These are phyloP conservation scores for Alcedo quadribrachys DNA, from an alignment of 2,797 vertebrate genomes.

Conservation along the genomic window DNA sequence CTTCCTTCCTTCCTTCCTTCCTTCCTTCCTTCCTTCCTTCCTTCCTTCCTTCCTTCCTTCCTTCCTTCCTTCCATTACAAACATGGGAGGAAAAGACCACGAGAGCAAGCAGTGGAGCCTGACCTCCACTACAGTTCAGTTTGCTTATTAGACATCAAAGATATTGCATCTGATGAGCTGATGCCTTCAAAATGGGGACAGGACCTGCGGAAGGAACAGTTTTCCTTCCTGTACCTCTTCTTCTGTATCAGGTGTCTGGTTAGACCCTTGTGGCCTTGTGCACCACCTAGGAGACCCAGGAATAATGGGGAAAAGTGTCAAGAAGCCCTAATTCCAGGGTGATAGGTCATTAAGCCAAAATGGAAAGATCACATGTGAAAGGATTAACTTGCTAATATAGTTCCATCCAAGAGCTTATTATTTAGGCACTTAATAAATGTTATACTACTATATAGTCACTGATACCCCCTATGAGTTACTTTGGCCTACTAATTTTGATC, in stretches of 20 bases:
- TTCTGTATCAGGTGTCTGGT: neutral
- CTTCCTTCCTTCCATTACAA: neutral
- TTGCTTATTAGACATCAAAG: neutral
- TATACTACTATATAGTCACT: neutral
- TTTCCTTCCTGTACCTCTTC: neutral
- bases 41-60: neutral
- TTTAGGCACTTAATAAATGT: neutral
- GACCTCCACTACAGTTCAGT: neutral
- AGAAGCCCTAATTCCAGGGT: neutral
- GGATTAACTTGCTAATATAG: neutral
- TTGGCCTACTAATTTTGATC: neutral
- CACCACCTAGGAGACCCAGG: neutral
- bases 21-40: no score
- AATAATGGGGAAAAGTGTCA: neutral
- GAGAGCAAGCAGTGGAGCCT: neutral
- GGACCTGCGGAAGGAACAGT: neutral
- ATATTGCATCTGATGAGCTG: neutral
- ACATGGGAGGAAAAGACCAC: neutral
- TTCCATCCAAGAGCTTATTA: neutral
- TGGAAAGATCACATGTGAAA: neutral
- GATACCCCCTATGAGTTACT: neutral
- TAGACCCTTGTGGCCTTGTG: neutral
- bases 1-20: no score
- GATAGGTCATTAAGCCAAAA: neutral
- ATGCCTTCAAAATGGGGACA: rapidly evolving